These are phyloP conservation scores for Mirza zaza DNA, from an alignment of 2,113 vertebrate species.

Conservation along the genomic window DNA sequence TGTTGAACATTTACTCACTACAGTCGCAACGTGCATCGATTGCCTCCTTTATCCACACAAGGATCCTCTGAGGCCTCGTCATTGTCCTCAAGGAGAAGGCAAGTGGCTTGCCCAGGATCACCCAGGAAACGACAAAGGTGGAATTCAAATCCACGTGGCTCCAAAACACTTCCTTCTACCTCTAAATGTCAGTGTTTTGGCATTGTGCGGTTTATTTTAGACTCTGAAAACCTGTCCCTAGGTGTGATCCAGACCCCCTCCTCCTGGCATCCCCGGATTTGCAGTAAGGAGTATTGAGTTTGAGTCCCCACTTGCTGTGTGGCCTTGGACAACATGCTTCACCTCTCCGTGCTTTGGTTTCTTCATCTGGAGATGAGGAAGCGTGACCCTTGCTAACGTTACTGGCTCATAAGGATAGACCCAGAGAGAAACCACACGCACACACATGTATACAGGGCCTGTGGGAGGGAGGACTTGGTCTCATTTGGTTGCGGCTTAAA, in stretches of 20 bases:
- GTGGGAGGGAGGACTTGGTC: neutral
- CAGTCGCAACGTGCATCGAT: accelerated
- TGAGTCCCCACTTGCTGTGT: neutral
- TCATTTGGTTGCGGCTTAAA: neutral
- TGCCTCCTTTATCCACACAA: neutral
- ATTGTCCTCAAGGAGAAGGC: neutral
- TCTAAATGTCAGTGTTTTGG: neutral
- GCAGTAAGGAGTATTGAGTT: neutral
- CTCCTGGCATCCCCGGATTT: neutral
- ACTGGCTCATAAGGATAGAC: no score
- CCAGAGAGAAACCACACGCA: accelerated
- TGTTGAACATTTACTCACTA: neutral
- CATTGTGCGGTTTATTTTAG: neutral
- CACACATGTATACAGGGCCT: no score
- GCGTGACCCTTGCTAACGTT: neutral
- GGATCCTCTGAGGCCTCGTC: neutral
- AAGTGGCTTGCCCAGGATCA: neutral
- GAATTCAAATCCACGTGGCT: neutral
- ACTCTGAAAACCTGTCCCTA: neutral
- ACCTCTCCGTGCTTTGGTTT: neutral
- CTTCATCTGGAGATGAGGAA: neutral
- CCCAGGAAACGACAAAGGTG: neutral
- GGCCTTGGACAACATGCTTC: neutral
- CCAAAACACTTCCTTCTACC: neutral
- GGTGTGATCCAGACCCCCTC: neutral